phyloP scores from a whole-genome alignment of 2,888 invertebrate genomes.

The Bellardia pandia region DNA sequence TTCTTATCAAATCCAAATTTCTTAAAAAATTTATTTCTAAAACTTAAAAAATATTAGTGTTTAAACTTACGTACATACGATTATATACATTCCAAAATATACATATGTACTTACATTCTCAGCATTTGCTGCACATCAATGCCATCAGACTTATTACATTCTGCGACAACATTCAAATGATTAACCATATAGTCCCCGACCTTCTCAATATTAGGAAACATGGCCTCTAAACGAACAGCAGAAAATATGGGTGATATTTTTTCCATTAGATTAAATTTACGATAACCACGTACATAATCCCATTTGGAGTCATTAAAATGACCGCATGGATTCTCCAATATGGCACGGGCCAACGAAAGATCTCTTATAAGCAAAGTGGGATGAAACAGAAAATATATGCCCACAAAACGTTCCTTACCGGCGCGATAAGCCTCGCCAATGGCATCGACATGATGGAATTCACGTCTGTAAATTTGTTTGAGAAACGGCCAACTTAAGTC shows the following conservation, averaged over 20 bases:
- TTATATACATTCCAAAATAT: neutral
- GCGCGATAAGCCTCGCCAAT: conserved; percentile 79
- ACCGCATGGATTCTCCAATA: conserved; percentile 87
- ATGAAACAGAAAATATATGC: conserved; percentile 87
- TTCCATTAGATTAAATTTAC: conserved; percentile 87
- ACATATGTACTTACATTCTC: conserved; percentile 76
- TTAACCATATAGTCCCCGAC: conserved; percentile 85
- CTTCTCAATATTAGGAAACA: conserved; percentile 87
- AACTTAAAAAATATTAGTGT: neutral
- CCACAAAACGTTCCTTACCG: conserved; percentile 84
- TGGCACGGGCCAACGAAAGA: conserved; percentile 86
- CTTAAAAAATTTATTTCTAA: neutral
- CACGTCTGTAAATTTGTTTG: conserved; percentile 77
- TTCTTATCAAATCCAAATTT: conserved; percentile 26
- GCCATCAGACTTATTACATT: conserved; percentile 74
- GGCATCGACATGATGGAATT: conserved; percentile 79
- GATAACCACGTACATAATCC: conserved; percentile 84
- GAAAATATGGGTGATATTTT: conserved; percentile 89
- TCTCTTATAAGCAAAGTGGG: conserved; percentile 87
- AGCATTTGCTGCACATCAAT: conserved; percentile 78
- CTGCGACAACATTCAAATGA: conserved; percentile 82
- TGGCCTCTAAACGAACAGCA: conserved; percentile 86
- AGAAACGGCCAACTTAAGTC: conserved; percentile 77
- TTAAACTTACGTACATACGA: neutral
- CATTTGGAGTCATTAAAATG: conserved; percentile 87